A percentile compares a stretch with the other conserved stretches of the same genome.
Evolutionary conservation across 1,140 invertebrate species (phyloP).

Genomic region (Wasmannia auropunctata): DNA sequence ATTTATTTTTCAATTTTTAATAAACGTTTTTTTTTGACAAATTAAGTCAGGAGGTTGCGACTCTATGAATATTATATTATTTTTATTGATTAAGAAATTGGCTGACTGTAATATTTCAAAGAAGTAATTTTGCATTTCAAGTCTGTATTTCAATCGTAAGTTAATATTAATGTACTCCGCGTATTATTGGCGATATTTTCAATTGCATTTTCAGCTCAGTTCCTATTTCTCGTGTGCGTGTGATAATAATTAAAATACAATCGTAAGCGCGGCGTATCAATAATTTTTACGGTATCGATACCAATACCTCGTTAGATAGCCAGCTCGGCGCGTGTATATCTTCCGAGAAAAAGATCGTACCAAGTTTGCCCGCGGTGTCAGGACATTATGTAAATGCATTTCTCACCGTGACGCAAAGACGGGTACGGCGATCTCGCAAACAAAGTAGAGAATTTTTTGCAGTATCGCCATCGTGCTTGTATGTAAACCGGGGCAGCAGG

Average conservation of each 20-base stretch:
- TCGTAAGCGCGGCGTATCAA: neutral
- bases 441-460: conserved; percentile 49
- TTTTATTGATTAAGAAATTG: neutral
- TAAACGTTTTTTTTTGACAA: neutral
- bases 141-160: neutral
- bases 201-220: too few relatives aligned
- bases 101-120: neutral
- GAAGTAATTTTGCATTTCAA: neutral
- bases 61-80: too few relatives aligned
- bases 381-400: conserved; percentile 51
- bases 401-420: conserved; percentile 33
- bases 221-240: too few relatives aligned
- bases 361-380: neutral
- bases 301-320: neutral
- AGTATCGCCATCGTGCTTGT: conserved; percentile 1
- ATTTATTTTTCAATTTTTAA: too few relatives aligned
- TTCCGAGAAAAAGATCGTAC: neutral
- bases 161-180: neutral
- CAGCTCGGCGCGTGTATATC: neutral
- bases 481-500: conserved; percentile 55
- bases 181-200: too few relatives aligned
- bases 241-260: neutral
- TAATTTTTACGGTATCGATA: neutral
- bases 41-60: neutral
- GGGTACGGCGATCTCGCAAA: conserved; percentile 41